A percentile compares a stretch with the other conserved stretches of the same genome.
These are phyloP conservation scores for Hozukius guyotensis DNA, from an alignment of 2,797 vertebrate genomes.

Conservation along the genomic window DNA sequence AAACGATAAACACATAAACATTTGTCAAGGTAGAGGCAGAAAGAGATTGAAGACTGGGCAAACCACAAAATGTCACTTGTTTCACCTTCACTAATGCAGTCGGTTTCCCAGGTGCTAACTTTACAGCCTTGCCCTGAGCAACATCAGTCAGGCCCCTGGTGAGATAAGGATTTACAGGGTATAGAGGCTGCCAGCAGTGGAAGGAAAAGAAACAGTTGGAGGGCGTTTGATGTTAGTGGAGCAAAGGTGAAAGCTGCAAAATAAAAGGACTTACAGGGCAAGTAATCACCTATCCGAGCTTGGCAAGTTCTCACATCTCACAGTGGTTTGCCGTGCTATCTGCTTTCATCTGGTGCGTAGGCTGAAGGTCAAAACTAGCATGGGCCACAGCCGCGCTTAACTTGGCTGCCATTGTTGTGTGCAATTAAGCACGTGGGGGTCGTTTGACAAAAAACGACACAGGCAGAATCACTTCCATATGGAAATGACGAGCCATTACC, in stretches of 20 bases:
- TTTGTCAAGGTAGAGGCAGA: conserved; percentile 9
- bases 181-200: conserved; percentile 6
- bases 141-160: conserved; percentile 48
- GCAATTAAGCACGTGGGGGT: conserved; percentile 1
- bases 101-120: conserved; percentile 44
- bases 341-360: conserved; percentile 29
- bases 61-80: conserved; percentile 38
- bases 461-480: conserved; percentile 27
- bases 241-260: conserved; percentile 61
- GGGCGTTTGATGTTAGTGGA: conserved; percentile 56
- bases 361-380: conserved; percentile 34
- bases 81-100: conserved; percentile 35
- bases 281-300: conserved; percentile 16
- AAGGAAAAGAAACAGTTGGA: conserved; percentile 37
- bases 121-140: conserved; percentile 44
- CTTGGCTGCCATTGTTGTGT: neutral
- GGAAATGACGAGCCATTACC: conserved; percentile 52
- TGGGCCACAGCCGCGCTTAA: conserved; percentile 8
- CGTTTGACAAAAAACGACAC: neutral
- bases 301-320: neutral
- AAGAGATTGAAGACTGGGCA: conserved; percentile 1
- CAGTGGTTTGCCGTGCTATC: neutral
- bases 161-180: conserved; percentile 65
- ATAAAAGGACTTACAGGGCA: conserved; percentile 27
- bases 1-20: conserved; percentile 66